Percentiles rank a stretch among this genome's conserved stretches.
These are phyloP conservation scores for Empidonax traillii DNA, from an alignment of 2,113 vertebrate species.

Conservation along the genomic window DNA sequence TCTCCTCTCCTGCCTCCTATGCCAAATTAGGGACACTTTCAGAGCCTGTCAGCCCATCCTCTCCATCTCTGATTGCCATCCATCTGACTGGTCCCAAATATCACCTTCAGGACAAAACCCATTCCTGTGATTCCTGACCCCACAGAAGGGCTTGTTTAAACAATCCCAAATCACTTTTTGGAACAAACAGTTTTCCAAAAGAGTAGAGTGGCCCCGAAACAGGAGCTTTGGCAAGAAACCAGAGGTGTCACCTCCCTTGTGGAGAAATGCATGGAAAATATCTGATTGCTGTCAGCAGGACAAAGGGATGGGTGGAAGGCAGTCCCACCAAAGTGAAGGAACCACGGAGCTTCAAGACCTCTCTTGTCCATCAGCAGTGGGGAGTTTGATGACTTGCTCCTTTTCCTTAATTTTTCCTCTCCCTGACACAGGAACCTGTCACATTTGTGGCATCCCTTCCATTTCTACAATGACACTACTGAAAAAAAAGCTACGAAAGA, in stretches of 20 bases:
- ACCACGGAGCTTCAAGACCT: not conserved
- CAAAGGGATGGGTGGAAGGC: not conserved
- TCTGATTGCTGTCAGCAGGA: not conserved
- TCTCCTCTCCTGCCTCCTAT: not conserved
- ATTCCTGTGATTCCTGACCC: not conserved
- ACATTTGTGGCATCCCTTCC: not conserved
- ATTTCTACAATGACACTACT: not conserved
- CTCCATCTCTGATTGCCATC: not conserved
- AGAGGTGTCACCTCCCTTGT: not conserved
- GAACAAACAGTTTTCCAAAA: not conserved
- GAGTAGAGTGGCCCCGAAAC: not conserved
- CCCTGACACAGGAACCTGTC: not conserved
- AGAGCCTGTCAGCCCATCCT: not conserved
- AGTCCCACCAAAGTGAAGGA: not conserved
- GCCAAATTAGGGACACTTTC: not conserved
- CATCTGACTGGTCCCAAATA: accelerated
- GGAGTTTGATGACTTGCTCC: not conserved
- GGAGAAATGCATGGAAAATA: not conserved
- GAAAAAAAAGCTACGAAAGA: not conserved
- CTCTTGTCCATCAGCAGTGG: not conserved
- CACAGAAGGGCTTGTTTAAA: not conserved
- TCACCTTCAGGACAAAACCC: not conserved
- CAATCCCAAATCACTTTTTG: not conserved
- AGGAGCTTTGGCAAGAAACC: not conserved
- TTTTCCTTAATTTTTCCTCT: not conserved